Conservation (phyloP, 1,140 invertebrate genomes). For the Ruditapes philippinarum region DNA sequence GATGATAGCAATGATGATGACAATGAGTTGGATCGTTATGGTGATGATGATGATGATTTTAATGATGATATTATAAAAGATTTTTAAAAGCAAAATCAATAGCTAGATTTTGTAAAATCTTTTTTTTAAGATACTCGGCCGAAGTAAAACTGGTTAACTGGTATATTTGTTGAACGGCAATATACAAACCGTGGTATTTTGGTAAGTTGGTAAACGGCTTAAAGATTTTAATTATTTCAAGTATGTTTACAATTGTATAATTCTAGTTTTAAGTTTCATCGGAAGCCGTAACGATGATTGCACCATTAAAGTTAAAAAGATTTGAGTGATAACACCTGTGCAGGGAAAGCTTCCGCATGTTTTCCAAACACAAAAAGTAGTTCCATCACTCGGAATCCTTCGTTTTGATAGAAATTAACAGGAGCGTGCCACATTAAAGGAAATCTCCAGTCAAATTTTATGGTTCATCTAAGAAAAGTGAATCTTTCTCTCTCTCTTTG, state of each 20-base stretch:
- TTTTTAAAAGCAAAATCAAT: conserved; percentile 28
- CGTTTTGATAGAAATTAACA: conserved; percentile 16
- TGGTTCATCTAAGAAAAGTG: conserved; percentile 10
- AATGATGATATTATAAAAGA: too few relatives aligned
- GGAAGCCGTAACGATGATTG: conserved; percentile 1
- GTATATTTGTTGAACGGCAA: too few relatives aligned
- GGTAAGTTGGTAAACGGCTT: too few relatives aligned
- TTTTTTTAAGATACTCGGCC: too few relatives aligned
- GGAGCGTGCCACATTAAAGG: conserved; percentile 26
- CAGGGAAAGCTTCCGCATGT: background rate
- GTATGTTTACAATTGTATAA: conserved; percentile 26
- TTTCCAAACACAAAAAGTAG: background rate
- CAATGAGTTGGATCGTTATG: too few relatives aligned
- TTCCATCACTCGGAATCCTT: background rate
- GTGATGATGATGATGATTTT: too few relatives aligned
- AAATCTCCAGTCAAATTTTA: conserved; percentile 25
- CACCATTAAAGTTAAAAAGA: conserved; percentile 23
- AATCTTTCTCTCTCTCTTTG: background rate
- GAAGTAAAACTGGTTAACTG: too few relatives aligned
- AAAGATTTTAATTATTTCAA: conserved; percentile 5
- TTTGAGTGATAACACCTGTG: conserved; percentile 37
- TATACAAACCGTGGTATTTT: too few relatives aligned
- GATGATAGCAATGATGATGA: too few relatives aligned
- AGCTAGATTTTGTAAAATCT: background rate
- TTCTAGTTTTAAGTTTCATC: conserved; percentile 11